Evolutionary conservation across 2,888 invertebrate species (phyloP).

Genomic region (Caenorhabditis auriculariae): DNA sequence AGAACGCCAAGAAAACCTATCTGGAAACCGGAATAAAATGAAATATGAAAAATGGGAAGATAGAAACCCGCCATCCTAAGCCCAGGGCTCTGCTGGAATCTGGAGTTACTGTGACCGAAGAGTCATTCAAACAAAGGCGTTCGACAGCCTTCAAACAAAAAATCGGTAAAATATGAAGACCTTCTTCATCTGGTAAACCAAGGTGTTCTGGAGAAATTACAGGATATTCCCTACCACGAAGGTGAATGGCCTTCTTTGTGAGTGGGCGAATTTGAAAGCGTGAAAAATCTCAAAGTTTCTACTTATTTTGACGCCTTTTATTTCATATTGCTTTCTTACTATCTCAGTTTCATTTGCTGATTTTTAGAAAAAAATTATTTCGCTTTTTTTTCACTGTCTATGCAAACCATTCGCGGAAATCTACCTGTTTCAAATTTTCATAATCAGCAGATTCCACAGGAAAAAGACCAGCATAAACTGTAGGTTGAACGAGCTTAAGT

Average conservation of each 20-base stretch:
- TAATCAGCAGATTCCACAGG: conserved; percentile 75
- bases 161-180: neutral
- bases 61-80: conserved; percentile 65
- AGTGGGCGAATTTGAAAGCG: too few species aligned
- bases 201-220: too few species aligned
- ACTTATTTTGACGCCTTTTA: too few species aligned
- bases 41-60: neutral
- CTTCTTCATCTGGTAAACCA: too few species aligned
- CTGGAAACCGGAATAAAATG: conserved; percentile 3
- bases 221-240: too few species aligned
- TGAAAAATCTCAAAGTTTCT: too few species aligned
- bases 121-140: conserved; percentile 88
- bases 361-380: too few species aligned
- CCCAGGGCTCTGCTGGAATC: conserved; percentile 71
- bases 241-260: too few species aligned
- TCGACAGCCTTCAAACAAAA: conserved; percentile 75
- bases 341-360: too few species aligned
- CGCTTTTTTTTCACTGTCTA: too few species aligned
- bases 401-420: too few species aligned
- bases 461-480: conserved; percentile 85
- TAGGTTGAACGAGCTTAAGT: conserved; percentile 75
- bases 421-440: conserved; percentile 65
- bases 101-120: conserved; percentile 79
- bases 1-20: conserved; percentile 65
- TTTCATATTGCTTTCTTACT: too few species aligned